Base-by-base conservation (phyloP, 1,140 invertebrate species). In the Geopemphigus sp. region DNA sequence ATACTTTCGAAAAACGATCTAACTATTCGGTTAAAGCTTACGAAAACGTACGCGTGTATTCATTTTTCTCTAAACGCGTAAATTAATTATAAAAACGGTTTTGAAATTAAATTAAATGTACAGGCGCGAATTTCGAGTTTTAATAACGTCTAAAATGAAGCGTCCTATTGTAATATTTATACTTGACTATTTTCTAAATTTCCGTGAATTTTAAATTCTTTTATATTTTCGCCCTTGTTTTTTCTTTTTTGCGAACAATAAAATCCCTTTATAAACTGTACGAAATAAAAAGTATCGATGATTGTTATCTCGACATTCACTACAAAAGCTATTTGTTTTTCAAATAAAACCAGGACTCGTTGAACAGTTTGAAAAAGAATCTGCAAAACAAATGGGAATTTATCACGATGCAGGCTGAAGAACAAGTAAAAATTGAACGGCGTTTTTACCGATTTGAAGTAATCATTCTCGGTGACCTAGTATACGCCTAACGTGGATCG, bases 301-400 rank as follows among this genome's bases (percentile, higher is more conserved):
- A n/a, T 32, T 64, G n/a, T 32, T 0, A 50, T 50, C 45, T 59
- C 15, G 26, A 57, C n/a, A 10, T 61, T 59, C 1, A 59, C 17
- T 61, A 10, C 32, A 54, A 50, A 50, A 50, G 45, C 22, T 50
- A 63, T 39, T 57, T 80, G 78, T 74, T 80, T 80, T 24, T 80
- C 76, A 59, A 15, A 32, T 80, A 0, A 70, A 83, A 83, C 12
- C 86, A 94, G 86, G 94, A 96, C 85, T 91, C 94, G n/a, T 88
- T 96, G 80, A 90, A 90, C 82, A 94, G 93, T 85, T 88, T 98
- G 80, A 92, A 94, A 84, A 95, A 94, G 85, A 94, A 94, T 86
- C 88, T 97, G 61, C 91, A 93, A 82, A 95, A 95, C 83, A 97
- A 97, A 86, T 97, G 95, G 95, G 95, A 97, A 83, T 94, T 95